Base-by-base conservation (phyloP, 2,113 vertebrate species). In the Tetrao urogallus region DNA sequence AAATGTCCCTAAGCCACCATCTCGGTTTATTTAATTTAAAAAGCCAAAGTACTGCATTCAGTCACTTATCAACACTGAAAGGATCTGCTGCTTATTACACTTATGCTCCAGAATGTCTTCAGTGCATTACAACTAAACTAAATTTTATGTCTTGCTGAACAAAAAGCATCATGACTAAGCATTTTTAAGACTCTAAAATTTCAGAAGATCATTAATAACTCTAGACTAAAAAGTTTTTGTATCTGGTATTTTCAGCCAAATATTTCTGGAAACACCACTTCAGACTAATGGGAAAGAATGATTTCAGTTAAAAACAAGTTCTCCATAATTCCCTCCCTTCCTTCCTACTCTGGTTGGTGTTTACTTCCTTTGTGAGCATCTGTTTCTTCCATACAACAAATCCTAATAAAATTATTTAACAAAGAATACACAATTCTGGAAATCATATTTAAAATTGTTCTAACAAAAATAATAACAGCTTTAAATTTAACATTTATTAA, bases 1-100 rank as follows among this genome's bases (percentile, higher is more conserved):
- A 81, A 88, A 83, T 89, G 57, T 89, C 71, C 88, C 48, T 64
- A 93, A 91, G 73, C 28, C 65, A 95, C 28, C 21, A 81, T 57
- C 90, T 84, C 43, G 61, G 77, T 86, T 91, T 87, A 84, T 81
- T 88, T 79, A 67, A 92, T 88, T 92, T 78, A 78, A 88, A 94
- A 95, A 92, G 65, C 93, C 57, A 75, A 95, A 93, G 70, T 36
- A 40, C 76, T 90, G 70, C 77, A 90, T 96, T 94, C 73, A 91
- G 72, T 22, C 75, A 86, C 56, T 48, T 83, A 86, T 86, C 95
- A 91, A 88, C 85, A 93, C 52, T 90, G 88, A 95, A 90, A 75
- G 20, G 47, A 88, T 90, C 65, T 88, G 80, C 61, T 88, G 72
- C 50, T 80, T 94, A 83, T 84, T 90, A 73, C 25, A 90, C 47